Evolutionary conservation across 2,113 vertebrate genomes (phyloP), one percentile per base, ranked within the genome.

Genomic region (Embiotoca jacksoni): DNA sequence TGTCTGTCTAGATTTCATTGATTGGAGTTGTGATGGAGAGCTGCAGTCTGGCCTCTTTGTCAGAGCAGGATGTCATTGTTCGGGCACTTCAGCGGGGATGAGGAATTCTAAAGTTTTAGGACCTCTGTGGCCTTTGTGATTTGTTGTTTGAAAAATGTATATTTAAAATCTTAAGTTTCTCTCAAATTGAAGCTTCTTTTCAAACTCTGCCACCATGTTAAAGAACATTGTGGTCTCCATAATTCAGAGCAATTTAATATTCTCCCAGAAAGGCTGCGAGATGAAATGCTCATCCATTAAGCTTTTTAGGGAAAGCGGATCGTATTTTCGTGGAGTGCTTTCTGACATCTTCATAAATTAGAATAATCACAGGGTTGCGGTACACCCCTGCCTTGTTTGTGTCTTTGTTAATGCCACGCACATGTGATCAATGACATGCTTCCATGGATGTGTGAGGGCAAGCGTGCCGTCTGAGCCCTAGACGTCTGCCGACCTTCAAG

Each of bases 291-390:
- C 60, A 49, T 80, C 58, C 78, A 56, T 80, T 89, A 49, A 49
- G 71, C 62, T 75, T 79, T 82, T 86, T 63, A 73, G 49, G 60
- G 74, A 88, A 84, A 82, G 76, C 36, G 67, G 74, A 74, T 85
- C 11, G 60, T 86, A 81, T 80, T 86, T 90, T 84, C 73, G 82
- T 55, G 44, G 66, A 74, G 54, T 75, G 67, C 72, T 39, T 75
- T 81, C 64, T 79, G 88, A 90, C 88, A 72, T 92, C 71, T 89
- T 90, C 72, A 88, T 91, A 92, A 91, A 92, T 93, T 87, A 88
- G 82, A 33, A 49, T 84, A 91, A 92, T 87, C 71, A 87, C 39
- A 82, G 72, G 84, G 57, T 85, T 87, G 87, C 66, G 81, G 88
- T 87, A 14, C 73, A 88, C 87, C 71, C 72, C 78, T 72, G 78